A percentile compares a stretch with the other conserved stretches of the same genome.
phyloP scores from a whole-genome alignment of 2,797 vertebrate genomes.

The Enteromius trimaculatus region DNA sequence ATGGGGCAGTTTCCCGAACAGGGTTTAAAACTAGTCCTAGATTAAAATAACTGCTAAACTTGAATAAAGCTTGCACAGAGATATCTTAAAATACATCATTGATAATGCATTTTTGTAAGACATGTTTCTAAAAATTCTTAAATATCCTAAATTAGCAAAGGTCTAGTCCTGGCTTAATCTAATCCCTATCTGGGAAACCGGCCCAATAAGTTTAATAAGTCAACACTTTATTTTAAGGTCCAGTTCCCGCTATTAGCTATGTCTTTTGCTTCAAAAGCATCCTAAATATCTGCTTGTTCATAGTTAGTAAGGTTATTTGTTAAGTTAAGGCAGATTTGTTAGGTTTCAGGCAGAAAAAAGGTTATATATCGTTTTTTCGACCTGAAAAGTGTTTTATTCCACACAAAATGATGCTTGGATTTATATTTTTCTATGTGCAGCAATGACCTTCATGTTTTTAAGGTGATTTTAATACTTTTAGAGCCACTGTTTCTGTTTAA shows the following conservation, averaged over 20 bases:
- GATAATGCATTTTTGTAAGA: too few species aligned
- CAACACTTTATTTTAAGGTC: background rate
- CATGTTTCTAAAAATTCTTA: too few species aligned
- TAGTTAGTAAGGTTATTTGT: background rate
- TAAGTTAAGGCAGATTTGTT: background rate
- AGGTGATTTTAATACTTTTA: background rate
- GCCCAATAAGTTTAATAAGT: too few species aligned
- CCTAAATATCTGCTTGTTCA: background rate
- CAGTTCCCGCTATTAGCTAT: background rate
- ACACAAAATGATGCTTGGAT: background rate
- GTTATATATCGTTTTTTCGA: background rate
- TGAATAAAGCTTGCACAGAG: too few species aligned
- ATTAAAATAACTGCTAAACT: too few species aligned
- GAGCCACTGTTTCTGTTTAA: background rate
- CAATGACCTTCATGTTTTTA: conserved; percentile 6
- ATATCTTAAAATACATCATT: too few species aligned
- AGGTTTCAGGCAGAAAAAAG: too few species aligned
- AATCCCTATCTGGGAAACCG: too few species aligned
- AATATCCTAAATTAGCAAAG: too few species aligned
- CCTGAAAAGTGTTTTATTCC: background rate
- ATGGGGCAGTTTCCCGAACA: too few species aligned
- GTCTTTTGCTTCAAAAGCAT: background rate
- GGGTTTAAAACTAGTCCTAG: too few species aligned
- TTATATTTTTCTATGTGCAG: background rate
- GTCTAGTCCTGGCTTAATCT: too few species aligned